Evolutionary conservation across 2,113 vertebrate species (phyloP).

Genomic region (Pelvicachromis taeniatus): DNA sequence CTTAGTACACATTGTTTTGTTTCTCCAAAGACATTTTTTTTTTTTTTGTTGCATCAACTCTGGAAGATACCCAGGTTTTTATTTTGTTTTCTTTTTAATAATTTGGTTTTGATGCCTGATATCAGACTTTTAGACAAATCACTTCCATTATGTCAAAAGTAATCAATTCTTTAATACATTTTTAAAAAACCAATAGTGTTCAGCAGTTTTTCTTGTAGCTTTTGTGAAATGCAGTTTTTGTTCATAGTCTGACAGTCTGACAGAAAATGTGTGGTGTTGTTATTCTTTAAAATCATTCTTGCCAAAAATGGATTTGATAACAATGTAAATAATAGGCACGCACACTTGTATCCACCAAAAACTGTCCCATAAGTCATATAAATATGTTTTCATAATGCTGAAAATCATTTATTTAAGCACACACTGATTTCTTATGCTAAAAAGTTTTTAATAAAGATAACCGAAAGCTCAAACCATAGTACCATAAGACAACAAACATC

Average conservation of each 20-base stretch:
- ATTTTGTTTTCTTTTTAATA: no score
- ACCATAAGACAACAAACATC: slow-evolving; percentile 37
- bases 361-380: background rate
- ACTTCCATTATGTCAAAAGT: no score
- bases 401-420: background rate
- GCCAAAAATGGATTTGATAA: background rate
- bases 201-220: background rate
- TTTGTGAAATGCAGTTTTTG: background rate
- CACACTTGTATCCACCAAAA: background rate
- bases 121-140: background rate
- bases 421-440: slow-evolving; percentile 17
- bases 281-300: background rate
- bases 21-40: no score
- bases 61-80: no score
- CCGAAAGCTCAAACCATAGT: slow-evolving; percentile 45
- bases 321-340: background rate
- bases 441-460: slow-evolving; percentile 56
- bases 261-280: background rate
- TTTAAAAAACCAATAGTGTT: background rate
- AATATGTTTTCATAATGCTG: background rate
- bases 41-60: background rate
- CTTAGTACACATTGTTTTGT: background rate
- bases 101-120: background rate
- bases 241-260: background rate
- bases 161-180: background rate